phyloP scores from a whole-genome alignment of 1,140 invertebrate species.

The Lutraria rhynchaena region DNA sequence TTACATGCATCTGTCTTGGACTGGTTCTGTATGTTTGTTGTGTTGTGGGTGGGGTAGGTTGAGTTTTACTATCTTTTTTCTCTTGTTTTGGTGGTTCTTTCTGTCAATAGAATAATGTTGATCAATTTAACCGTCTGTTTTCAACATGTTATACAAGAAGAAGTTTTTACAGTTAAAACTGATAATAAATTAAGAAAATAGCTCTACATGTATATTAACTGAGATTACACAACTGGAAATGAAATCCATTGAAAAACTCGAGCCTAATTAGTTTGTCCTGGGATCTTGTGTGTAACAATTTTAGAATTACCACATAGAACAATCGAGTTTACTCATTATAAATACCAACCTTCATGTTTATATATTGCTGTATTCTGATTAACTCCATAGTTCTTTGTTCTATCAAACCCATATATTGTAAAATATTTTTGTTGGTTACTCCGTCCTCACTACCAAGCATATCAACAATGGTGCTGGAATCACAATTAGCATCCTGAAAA shows the following conservation, averaged over 20 bases:
- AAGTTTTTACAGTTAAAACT: too few species aligned
- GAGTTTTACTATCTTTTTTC: conserved; percentile 60
- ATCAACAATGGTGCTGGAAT: conserved; percentile 69
- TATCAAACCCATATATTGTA: conserved; percentile 77
- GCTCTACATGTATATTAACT: too few species aligned
- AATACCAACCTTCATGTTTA: conserved; percentile 72
- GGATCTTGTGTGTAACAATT: too few species aligned
- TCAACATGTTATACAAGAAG: neutral
- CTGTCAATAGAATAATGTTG: conserved; percentile 22
- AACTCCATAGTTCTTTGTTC: conserved; percentile 77
- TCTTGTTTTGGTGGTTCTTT: conserved; percentile 60
- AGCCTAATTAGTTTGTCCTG: too few species aligned
- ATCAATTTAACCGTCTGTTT: neutral
- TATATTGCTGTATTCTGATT: conserved; percentile 70
- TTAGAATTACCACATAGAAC: too few species aligned
- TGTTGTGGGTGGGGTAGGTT: conserved; percentile 38
- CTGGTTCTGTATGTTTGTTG: conserved; percentile 33
- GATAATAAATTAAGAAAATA: too few species aligned
- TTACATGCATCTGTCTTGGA: conserved; percentile 18
- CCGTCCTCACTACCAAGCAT: conserved; percentile 73
- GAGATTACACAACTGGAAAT: too few species aligned
- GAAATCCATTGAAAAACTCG: too few species aligned
- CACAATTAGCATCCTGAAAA: conserved; percentile 64
- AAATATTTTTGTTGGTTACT: conserved; percentile 75
- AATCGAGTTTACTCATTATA: too few species aligned